Base-by-base conservation (phyloP, 2,797 vertebrate species). In the Molossus molossus region DNA sequence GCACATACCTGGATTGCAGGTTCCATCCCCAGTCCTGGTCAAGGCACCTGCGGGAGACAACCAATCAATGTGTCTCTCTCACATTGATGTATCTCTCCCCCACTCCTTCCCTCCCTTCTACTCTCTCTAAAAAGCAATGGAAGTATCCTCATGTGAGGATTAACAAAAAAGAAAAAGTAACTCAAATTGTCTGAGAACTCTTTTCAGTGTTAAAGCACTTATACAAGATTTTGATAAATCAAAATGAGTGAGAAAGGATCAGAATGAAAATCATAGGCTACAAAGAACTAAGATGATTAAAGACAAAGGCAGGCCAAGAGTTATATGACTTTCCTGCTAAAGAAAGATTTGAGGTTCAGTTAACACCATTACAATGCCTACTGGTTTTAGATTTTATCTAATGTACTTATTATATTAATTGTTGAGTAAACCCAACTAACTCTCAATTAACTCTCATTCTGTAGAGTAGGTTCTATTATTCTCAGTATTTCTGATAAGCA, bases 181-280 rank as follows among this genome's bases (percentile, higher is more conserved):
- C 15, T n/a, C 5, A 65, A 65, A 29, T 65, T 65, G 57, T 45
- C 80, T 79, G 45, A 93, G 84, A 85, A 90, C n/a, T 81, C 73
- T 94, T 75, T 84, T 90, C 87, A 87, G 62, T 80, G 60, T 55
- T 87, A 60, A 93, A 40, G 14, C 72, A 23, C n/a, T 82, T 57
- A 64, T 53, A 82, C 17, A 85, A 87, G 77, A 29, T 40, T 87
- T 3, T 64, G 55, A 88, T 93, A 57, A 65, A 83, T 88, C 55
- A 48, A 62, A 82, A 53, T 55, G 14, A 9, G 70, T 67, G 33
- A 0, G 3, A 75, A 25, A 70, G 7, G 20, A 86, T 64, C 50
- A 96, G n/a, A 57, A 57, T 55, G 37, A 90, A 86, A 84, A 85
- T 9, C 29, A 58, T 11, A 21, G 88, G 11, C 37, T 70, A 58